Evolutionary conservation across 92 coral and sea anemone species (phyloP).

Genomic region (Parazoanthus darwini): DNA sequence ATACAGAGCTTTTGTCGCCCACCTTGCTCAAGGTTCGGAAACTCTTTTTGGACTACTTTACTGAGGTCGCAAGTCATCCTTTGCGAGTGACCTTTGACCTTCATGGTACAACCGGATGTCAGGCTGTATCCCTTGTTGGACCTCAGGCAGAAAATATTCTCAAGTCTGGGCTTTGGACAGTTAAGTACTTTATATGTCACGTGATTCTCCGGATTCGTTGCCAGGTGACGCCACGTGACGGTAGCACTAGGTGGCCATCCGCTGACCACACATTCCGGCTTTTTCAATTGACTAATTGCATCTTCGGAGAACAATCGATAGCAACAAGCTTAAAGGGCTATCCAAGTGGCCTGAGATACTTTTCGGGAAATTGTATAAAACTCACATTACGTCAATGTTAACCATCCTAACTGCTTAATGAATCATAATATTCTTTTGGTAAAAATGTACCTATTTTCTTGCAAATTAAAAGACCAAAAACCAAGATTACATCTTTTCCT

Average conservation of each 20-base stretch:
- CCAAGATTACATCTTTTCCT: too few relatives aligned
- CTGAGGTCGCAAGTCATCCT: conserved; percentile 16
- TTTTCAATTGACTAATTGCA: background rate
- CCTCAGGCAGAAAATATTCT: conserved; percentile 4
- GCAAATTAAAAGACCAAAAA: too few relatives aligned
- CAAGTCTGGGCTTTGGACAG: conserved; percentile 36
- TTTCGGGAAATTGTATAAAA: too few relatives aligned
- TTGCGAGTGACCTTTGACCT: conserved; percentile 6
- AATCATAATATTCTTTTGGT: too few relatives aligned
- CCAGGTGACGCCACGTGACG: conserved; percentile 24
- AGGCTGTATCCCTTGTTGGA: conserved; percentile 21
- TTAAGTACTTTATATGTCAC: conserved; percentile 36
- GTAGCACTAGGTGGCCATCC: conserved; percentile 32
- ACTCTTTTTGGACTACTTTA: conserved; percentile 12
- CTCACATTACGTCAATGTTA: too few relatives aligned
- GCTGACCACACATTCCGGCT: conserved; percentile 28
- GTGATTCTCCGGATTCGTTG: background rate
- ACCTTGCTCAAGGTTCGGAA: conserved; percentile 17
- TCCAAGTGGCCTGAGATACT: too few relatives aligned
- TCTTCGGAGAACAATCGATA: background rate
- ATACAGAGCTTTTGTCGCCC: conserved; percentile 20
- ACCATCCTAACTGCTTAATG: too few relatives aligned
- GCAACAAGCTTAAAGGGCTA: too few relatives aligned
- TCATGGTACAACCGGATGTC: conserved; percentile 23
- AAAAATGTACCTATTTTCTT: too few relatives aligned